Base-by-base conservation (phyloP, 2,797 vertebrate species). In the Serranus cabrilla region DNA sequence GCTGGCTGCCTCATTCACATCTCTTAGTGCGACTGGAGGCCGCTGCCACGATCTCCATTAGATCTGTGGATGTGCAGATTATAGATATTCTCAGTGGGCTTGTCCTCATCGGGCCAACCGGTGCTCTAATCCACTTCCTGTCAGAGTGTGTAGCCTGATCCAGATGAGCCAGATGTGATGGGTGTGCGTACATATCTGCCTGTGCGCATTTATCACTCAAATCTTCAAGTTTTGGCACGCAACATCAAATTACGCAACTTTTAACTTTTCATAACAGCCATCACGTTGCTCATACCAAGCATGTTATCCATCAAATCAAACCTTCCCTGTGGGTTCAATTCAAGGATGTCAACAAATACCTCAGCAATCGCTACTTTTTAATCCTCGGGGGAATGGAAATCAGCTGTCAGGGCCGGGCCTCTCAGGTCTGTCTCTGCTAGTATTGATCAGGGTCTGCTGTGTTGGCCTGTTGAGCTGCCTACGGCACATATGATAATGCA, bases 121-220 rank as follows among this genome's bases (percentile, higher is more conserved):
- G 20, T 11, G 12, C 71, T 47, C 76, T 91, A 91, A 92, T 92
- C 88, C 85, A 90, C 89, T 87, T 90, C 90, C 89, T 88, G 90
- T 84, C 50, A 69, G 71, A 55, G 47, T 62, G 61, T 55, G 72
- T 13, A 20, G 74, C 62, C 73, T 27, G 55, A 67, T 50, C 72
- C 85, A 86, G 88, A 87, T 73, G 75, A 78, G 78, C 78, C 89
- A 91, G 83, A 87, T 89, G 89, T 80, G 78, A 50, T 52, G 68
- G 42, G 23, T 39, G 55, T 62, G 39, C 13, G 5, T 50, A 43
- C 18, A 70, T 31, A 64, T 76, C 74, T 14, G 54, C 27, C 13
- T 56, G 20, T 45, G 34, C 58, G 51, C 72, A 60, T 76, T 74
- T 57, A 78, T 66, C 40, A 8, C 71, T 76, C 62, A 75, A 46